Evolutionary conservation across 1,140 invertebrate genomes (phyloP).

Genomic region (Pristionchus pacificus): DNA sequence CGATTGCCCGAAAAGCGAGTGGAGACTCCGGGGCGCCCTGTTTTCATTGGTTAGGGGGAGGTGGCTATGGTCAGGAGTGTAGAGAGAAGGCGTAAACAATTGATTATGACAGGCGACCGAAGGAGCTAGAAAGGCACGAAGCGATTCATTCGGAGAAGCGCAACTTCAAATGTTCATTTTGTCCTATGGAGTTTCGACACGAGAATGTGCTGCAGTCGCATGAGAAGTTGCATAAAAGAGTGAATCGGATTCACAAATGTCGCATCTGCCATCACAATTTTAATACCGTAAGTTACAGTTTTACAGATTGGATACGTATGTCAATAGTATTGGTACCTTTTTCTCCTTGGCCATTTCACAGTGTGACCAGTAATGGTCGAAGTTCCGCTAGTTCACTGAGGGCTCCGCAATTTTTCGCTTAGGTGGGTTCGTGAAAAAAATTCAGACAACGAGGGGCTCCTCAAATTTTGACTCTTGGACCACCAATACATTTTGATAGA

Average conservation of each 20-base stretch:
- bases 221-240: neutral
- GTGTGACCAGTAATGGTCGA: slow-evolving; percentile 4
- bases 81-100: slow-evolving; percentile 2
- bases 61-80: neutral
- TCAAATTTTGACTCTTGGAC: too few relatives aligned
- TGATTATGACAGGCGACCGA: slow-evolving; percentile 17
- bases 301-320: slow-evolving; percentile 1
- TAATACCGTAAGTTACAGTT: slow-evolving; percentile 3
- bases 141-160: slow-evolving; percentile 6
- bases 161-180: neutral
- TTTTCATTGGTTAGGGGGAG: neutral
- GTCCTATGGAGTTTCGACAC: neutral
- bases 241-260: neutral
- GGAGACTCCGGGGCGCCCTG: neutral
- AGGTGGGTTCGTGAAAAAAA: too few relatives aligned
- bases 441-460: too few relatives aligned
- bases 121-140: slow-evolving; percentile 21
- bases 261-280: neutral
- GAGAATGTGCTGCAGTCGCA: slow-evolving; percentile 4
- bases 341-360: neutral
- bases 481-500: too few relatives aligned
- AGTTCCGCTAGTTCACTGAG: slow-evolving; percentile 9
- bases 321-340: slow-evolving; percentile 1
- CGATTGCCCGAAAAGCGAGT: neutral
- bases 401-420: too few relatives aligned